A percentile compares a stretch with the other conserved stretches of the same genome.
phyloP scores from a whole-genome alignment of 92 coral and sea anemone species.

The Bergia sp. region DNA sequence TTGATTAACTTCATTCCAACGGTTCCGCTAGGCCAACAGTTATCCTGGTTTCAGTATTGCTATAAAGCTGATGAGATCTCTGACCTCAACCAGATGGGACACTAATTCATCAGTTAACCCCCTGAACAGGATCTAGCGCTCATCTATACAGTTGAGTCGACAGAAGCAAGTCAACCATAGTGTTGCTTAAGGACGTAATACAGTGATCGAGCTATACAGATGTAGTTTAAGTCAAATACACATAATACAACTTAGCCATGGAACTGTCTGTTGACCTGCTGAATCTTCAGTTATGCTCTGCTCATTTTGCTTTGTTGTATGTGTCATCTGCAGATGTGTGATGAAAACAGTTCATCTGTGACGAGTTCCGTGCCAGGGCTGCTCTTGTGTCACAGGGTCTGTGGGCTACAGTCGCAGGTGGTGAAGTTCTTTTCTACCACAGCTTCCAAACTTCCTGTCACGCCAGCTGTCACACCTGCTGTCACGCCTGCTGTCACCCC shows the following conservation, averaged over 20 bases:
- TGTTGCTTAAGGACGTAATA: too few species aligned
- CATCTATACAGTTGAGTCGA: too few species aligned
- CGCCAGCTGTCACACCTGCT: conserved; percentile 1
- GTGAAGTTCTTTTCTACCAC: conserved; percentile 65
- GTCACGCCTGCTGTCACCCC: background rate
- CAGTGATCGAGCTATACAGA: too few species aligned
- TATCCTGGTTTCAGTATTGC: too few species aligned
- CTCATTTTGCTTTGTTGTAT: background rate
- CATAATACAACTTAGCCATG: background rate
- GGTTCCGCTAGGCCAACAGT: too few species aligned
- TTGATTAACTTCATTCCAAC: too few species aligned
- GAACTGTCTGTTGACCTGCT: background rate
- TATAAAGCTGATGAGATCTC: too few species aligned
- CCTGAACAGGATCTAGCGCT: too few species aligned
- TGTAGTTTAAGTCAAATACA: too few species aligned
- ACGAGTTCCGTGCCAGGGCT: conserved; percentile 61
- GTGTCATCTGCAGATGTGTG: conserved; percentile 63
- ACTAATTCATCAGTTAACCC: too few species aligned
- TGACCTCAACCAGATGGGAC: too few species aligned
- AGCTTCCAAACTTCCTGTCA: conserved; percentile 40
- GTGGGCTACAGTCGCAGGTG: conserved; percentile 59
- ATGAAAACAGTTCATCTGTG: conserved; percentile 62
- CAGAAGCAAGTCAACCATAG: too few species aligned
- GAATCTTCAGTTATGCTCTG: background rate
- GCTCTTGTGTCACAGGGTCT: conserved; percentile 58